Base-by-base conservation (phyloP, 2,888 invertebrate species). In the Pandemis cinnamomeana region DNA sequence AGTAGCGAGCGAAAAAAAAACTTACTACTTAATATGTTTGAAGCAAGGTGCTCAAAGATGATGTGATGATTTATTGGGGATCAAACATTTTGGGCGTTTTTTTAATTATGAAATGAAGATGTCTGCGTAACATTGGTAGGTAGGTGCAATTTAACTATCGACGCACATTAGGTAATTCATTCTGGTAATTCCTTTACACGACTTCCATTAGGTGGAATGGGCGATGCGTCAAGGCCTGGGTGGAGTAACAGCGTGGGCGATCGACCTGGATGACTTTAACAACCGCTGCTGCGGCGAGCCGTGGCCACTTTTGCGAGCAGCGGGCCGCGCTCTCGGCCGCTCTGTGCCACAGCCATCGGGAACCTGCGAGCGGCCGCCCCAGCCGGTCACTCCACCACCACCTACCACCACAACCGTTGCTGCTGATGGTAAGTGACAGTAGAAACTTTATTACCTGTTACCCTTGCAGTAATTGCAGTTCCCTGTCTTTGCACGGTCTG, bases 171-270 rank as follows among this genome's bases (percentile, higher is more conserved):
- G n/a, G n/a, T n/a, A 8, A 8, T 44, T 44, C 0, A 44, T 44
- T 42, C 42, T 3, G 46, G 10, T 10, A 27, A 58, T 27, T 27
- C 58, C 11, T 58, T 27, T 51, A 7, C 53, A 15, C 27, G 2
- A 36, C 53, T 2, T 27, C 42, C 67, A 36, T 36, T 89, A 97
- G 96, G 96, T 95, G 13, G 92, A 96, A 79, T 98, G 97, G 93
- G 96, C 98, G 0, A 91, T 95, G 75, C 93, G 95, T 6, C 95
- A 96, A 83, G 96, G 96, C 0, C 95, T 97, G 75, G 98, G 97
- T 0, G 98, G 98, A 5, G 96, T 97, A 8, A 96, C 97, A 62
- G 97, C 97, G 0, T 98, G 98, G 98, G 98, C 98, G 0, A 95
- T 98, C 3, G 98, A 98, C 86, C 87, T 98, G 80, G 98, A 98